Evolutionary conservation across 2,888 invertebrate species (phyloP), one percentile per base, ranked within the genome.

Genomic region (Apotomis turbidana): DNA sequence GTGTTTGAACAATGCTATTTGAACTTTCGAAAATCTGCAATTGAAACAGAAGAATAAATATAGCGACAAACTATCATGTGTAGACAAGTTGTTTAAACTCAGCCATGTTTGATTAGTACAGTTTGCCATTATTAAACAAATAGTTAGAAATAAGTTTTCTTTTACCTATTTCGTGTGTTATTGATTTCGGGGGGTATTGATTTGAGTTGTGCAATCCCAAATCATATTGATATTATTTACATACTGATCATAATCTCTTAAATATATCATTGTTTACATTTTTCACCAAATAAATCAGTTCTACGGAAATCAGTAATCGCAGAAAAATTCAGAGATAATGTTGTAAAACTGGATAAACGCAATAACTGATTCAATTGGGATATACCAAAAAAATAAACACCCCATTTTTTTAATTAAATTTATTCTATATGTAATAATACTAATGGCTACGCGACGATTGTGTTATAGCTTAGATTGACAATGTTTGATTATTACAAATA

Each of bases 1-100:
- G 83, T 88, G 85, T 90, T 90, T 89, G 83, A 87, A 82, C 80
- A 80, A 79, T 82, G 78, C 78, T 91, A 84, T 92, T 92, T 91
- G 87, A 82, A 90, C 93, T 93, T 92, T 93, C 90, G 79, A 88
- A 90, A 85, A 86, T 90, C 84, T 86, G 86, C 89, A 87, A 90
- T 88, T 85, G 90, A 90, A 87, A 88, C 87, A 84, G 80, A 79
- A 81, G 80, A 83, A 84, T 83, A 87, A 90, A 91, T 87, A 88
- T 85, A 85, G 81, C 85, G 83, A 80, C 78, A 75, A 80, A 81
- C 80, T 73, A 79, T 76, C 80, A 80, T 86, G 82, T 85, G 81
- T 85, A 81, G 82, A 85, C 81, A 86, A 78, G 75, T 73, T 76
- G 77, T 77, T 78, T 77, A 74, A 78, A 80, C 79, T 76, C 70